These are phyloP conservation scores for Stegodyphus mimosarum DNA, from an alignment of 1,140 invertebrate species.

Conservation along the genomic window DNA sequence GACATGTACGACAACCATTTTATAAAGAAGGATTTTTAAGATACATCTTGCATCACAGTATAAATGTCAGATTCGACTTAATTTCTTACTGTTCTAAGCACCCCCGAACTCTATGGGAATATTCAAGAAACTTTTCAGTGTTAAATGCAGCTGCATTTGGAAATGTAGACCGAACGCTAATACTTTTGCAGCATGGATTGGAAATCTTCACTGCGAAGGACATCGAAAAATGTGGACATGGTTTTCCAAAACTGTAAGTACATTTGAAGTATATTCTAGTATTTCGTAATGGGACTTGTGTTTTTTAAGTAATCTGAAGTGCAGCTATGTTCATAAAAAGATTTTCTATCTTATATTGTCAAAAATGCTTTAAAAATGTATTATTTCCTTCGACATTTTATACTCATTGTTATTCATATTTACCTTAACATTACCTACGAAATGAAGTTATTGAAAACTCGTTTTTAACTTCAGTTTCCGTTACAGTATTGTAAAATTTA, in stretches of 20 bases:
- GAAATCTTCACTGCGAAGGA: conserved; percentile 20
- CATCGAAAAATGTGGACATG: conserved; percentile 15
- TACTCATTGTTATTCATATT: too few relatives aligned
- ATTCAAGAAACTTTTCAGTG: conserved; percentile 32
- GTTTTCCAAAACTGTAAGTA: conserved; percentile 29
- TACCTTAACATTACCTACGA: too few relatives aligned
- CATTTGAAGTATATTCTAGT: too few relatives aligned
- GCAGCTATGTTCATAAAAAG: too few relatives aligned
- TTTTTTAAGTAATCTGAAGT: too few relatives aligned
- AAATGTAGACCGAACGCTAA: neutral
- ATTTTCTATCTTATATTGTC: too few relatives aligned
- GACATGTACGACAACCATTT: conserved; percentile 12
- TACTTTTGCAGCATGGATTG: conserved; percentile 17
- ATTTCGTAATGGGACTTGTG: too few relatives aligned
- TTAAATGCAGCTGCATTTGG: conserved; percentile 33
- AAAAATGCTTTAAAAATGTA: too few relatives aligned
- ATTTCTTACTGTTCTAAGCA: neutral
- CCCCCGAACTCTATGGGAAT: conserved; percentile 39
- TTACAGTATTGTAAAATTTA: too few relatives aligned
- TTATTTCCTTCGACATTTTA: too few relatives aligned
- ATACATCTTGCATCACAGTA: conserved; percentile 12
- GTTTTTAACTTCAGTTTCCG: too few relatives aligned
- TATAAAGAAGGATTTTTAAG: conserved; percentile 13
- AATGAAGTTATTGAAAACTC: too few relatives aligned
- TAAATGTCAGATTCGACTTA: conserved; percentile 14